These are phyloP conservation scores for Platynereis dumerilii DNA, from an alignment of 2,888 invertebrate genomes.

Conservation along the genomic window DNA sequence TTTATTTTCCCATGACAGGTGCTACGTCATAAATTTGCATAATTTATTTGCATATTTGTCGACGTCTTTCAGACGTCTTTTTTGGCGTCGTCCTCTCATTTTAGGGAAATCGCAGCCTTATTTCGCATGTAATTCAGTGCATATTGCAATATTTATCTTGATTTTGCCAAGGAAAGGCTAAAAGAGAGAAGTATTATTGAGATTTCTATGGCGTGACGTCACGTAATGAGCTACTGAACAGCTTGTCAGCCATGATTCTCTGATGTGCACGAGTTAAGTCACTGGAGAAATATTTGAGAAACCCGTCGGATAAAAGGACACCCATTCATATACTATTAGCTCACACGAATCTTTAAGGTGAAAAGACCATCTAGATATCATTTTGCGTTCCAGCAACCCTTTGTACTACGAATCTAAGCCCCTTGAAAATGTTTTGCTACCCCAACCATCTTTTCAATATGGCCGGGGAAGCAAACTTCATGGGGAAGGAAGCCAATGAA, in stretches of 20 bases:
- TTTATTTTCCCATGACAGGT: no score
- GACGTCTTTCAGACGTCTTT: no score
- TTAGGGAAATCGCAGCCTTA: no score
- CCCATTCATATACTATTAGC: constrained; percentile 23
- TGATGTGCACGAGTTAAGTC: constrained; percentile 18
- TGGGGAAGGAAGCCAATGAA: constrained; percentile 45
- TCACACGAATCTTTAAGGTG: constrained; percentile 31
- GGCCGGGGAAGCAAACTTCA: constrained; percentile 39
- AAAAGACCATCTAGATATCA: constrained; percentile 28
- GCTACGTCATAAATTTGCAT: no score
- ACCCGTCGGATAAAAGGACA: constrained; percentile 31
- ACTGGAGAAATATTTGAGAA: constrained; percentile 26
- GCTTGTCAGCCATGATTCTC: constrained; percentile 28
- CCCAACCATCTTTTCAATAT: constrained; percentile 29
- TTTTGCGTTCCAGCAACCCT: constrained; percentile 25
- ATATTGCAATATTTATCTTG: no score
- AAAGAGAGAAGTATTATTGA: no score
- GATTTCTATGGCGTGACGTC: constrained; percentile 15
- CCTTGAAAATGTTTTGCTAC: constrained; percentile 49
- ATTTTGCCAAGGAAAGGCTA: no score
- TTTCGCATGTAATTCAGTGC: no score
- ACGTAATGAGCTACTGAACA: background rate
- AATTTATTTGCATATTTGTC: no score
- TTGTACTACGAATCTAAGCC: constrained; percentile 39
- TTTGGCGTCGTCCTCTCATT: no score